phyloP scores from a whole-genome alignment of 2,888 invertebrate species.

The Anarsia innoxiella region DNA sequence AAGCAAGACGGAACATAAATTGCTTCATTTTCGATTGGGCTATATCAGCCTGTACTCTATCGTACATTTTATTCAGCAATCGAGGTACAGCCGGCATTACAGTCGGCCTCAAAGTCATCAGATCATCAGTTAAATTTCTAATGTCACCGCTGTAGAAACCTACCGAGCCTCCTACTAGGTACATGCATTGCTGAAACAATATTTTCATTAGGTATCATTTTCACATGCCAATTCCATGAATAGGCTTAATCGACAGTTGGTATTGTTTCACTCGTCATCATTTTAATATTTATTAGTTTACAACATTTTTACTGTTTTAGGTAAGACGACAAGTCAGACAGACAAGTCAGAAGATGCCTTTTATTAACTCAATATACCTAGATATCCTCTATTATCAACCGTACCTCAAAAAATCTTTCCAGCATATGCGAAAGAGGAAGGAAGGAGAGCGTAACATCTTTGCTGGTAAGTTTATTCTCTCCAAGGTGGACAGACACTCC shows the following conservation, averaged over 20 bases:
- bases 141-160: slow-evolving; percentile 94
- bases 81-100: slow-evolving; percentile 93
- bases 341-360: no score
- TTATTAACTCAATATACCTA: no score
- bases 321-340: no score
- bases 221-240: no score
- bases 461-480: slow-evolving; percentile 3
- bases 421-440: slow-evolving; percentile 98
- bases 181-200: slow-evolving; percentile 66
- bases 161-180: slow-evolving; percentile 86
- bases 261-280: no score
- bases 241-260: no score
- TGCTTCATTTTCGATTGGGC: slow-evolving; percentile 82
- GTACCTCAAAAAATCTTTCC: slow-evolving; percentile 92
- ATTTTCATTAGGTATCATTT: no score
- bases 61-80: slow-evolving; percentile 89
- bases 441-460: slow-evolving; percentile 64
- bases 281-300: no score
- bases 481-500: slow-evolving; percentile 5
- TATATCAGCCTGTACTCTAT: slow-evolving; percentile 83
- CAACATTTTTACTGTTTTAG: no score
- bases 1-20: slow-evolving; percentile 83
- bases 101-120: slow-evolving; percentile 88
- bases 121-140: slow-evolving; percentile 83
- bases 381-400: neutral